Conservation (phyloP, 2,113 vertebrate genomes). For the Leucopsar rothschildi region DNA sequence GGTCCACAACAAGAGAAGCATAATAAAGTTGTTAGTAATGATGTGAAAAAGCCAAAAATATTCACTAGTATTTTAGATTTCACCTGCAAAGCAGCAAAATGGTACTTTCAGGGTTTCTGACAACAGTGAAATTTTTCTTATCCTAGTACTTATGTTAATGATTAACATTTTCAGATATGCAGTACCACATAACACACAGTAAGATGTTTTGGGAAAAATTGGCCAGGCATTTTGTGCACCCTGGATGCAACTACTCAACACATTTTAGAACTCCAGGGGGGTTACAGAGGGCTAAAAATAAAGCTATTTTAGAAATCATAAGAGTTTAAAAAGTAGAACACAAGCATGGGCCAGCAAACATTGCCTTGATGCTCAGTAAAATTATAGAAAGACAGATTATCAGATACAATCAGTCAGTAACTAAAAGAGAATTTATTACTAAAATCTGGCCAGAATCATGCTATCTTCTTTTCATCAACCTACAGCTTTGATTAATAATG, state of each 20-base stretch:
- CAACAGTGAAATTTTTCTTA: background rate
- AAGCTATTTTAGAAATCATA: background rate
- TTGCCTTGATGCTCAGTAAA: background rate
- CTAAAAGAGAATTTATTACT: background rate
- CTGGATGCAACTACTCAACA: background rate
- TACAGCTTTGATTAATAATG: background rate
- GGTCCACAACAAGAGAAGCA: background rate
- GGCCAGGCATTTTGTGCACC: background rate
- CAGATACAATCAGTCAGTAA: background rate
- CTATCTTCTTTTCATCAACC: background rate
- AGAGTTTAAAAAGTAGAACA: background rate
- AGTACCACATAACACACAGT: background rate
- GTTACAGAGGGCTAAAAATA: background rate
- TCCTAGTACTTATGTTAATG: background rate
- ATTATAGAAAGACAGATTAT: background rate
- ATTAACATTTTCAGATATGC: background rate
- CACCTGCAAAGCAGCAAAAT: background rate
- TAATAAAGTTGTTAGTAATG: background rate
- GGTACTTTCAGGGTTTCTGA: background rate
- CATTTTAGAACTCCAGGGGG: background rate
- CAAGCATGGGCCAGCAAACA: background rate
- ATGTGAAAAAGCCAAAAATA: background rate
- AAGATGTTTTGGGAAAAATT: background rate
- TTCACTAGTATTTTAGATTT: background rate
- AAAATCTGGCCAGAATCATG: background rate